phyloP scores from a whole-genome alignment of 2,888 invertebrate species.

The Eupithecia subumbrata region DNA sequence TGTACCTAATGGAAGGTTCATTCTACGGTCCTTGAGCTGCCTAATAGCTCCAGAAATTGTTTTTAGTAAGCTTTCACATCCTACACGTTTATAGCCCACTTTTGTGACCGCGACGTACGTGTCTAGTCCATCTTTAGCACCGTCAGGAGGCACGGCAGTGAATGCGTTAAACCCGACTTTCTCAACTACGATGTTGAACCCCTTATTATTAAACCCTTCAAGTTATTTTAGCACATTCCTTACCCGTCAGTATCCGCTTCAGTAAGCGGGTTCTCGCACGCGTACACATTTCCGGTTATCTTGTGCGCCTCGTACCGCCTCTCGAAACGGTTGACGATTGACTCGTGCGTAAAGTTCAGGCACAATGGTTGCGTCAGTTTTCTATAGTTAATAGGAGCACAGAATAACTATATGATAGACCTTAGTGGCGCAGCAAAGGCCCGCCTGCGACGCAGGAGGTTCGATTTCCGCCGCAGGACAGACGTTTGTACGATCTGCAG shows the following conservation, averaged over 20 bases:
- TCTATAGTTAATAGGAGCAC: no score
- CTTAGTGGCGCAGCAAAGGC: no score
- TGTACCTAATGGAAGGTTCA: background rate
- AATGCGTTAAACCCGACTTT: no score
- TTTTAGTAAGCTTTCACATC: background rate
- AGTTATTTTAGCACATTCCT: constrained; percentile 33
- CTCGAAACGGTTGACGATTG: constrained; percentile 90
- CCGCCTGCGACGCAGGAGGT: no score
- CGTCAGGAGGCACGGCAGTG: no score
- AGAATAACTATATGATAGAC: no score
- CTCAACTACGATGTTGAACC: no score
- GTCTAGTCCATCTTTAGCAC: no score
- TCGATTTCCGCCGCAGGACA: no score
- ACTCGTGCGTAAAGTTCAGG: constrained; percentile 93
- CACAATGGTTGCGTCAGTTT: constrained; percentile 90
- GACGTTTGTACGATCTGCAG: no score
- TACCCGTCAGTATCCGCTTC: constrained; percentile 85
- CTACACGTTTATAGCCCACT: background rate
- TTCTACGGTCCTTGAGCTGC: background rate
- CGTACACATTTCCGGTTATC: constrained; percentile 92
- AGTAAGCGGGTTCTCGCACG: constrained; percentile 86
- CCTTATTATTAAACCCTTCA: no score
- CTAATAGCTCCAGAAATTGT: background rate
- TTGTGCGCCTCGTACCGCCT: constrained; percentile 87
- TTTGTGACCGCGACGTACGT: no score